Conservation (phyloP, 2,797 vertebrate genomes). For the Orestias chungarensis region DNA sequence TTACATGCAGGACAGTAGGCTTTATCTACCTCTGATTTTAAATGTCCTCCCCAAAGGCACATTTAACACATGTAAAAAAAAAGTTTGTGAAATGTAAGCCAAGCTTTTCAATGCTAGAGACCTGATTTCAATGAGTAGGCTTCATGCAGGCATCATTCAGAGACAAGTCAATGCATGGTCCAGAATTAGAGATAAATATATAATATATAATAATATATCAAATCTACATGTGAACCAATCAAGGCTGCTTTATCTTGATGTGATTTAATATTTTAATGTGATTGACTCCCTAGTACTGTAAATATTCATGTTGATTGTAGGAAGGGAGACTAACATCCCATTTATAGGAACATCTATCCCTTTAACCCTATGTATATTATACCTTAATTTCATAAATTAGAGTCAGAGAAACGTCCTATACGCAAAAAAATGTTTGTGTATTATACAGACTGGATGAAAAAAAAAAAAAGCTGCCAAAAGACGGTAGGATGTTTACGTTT, state of each 20-base stretch:
- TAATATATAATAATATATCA: no score
- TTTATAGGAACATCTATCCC: neutral
- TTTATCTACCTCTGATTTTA: conserved; percentile 66
- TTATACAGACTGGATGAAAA: no score
- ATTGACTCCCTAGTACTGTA: neutral
- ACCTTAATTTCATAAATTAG: neutral
- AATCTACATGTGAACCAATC: neutral
- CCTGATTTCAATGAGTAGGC: neutral
- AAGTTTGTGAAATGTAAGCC: neutral
- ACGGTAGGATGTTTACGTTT: no score
- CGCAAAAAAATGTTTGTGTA: no score
- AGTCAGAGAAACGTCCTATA: neutral
- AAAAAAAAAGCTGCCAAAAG: no score
- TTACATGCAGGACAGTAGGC: conserved; percentile 73
- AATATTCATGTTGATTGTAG: neutral
- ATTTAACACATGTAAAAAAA: conserved; percentile 40
- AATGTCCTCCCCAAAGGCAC: conserved; percentile 54
- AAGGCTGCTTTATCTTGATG: neutral
- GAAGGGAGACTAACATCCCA: neutral
- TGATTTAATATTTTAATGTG: neutral
- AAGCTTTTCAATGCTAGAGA: neutral
- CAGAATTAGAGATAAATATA: no score
- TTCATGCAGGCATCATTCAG: neutral
- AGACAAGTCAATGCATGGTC: neutral
- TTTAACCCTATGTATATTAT: neutral